A percentile compares a stretch with the other conserved stretches of the same genome.
phyloP scores from a whole-genome alignment of 1,140 invertebrate genomes.

The Camponotus pennsylvanicus region DNA sequence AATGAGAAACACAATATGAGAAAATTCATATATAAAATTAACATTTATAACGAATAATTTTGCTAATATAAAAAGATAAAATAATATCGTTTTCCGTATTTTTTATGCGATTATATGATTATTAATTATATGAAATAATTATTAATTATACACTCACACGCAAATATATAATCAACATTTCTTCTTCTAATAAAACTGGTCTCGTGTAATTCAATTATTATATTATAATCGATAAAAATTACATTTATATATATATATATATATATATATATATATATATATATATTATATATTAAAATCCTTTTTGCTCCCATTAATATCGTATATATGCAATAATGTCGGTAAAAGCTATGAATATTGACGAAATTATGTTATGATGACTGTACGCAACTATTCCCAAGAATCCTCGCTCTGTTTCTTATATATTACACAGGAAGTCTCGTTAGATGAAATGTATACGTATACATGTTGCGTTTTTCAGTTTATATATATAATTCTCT shows the following conservation, averaged over 20 bases:
- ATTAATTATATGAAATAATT: neutral
- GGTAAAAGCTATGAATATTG: neutral
- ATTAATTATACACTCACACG: neutral
- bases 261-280: no score
- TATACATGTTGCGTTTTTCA: constrained; percentile 14
- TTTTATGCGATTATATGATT: neutral
- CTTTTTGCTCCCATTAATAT: no score
- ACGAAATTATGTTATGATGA: constrained; percentile 25
- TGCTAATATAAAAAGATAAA: neutral
- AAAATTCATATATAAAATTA: constrained; percentile 14
- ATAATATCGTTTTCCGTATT: neutral
- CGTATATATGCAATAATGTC: neutral
- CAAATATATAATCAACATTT: neutral
- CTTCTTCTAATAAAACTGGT: neutral
- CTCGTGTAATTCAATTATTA: neutral
- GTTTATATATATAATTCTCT: constrained; percentile 45
- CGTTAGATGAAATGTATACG: constrained; percentile 20
- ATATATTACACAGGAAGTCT: constrained; percentile 1
- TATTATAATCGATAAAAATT: no score
- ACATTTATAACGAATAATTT: constrained; percentile 22
- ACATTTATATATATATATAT: no score
- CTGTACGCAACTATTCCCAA: neutral
- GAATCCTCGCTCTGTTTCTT: constrained; percentile 16
- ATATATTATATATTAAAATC: no score
- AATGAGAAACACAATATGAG: neutral